Conservation (phyloP, 2,113 vertebrate species). For the Daphoenositta chrysoptera region DNA sequence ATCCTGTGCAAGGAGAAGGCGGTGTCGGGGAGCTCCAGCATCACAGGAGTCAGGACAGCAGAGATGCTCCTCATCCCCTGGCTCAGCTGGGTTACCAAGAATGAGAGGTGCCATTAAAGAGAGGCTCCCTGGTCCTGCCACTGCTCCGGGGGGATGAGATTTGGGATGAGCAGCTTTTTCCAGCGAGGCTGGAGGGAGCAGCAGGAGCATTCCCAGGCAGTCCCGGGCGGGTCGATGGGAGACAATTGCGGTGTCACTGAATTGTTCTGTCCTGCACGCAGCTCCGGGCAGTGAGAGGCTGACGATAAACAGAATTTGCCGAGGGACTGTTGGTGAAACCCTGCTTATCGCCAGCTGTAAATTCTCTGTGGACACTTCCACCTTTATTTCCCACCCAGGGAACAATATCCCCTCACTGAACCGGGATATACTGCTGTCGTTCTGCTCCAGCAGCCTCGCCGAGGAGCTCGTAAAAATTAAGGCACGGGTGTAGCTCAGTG, state of each 20-base stretch:
- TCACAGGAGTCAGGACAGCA: not conserved
- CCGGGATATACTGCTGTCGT: not conserved
- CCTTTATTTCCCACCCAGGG: constrained; percentile 53
- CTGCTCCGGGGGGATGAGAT: not conserved
- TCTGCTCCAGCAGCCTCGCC: not conserved
- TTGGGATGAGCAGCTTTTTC: not conserved
- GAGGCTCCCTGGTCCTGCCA: not conserved
- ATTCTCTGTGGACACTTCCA: constrained; percentile 34
- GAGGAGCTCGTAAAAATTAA: constrained; percentile 47
- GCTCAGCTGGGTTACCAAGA: not conserved
- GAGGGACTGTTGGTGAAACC: constrained; percentile 47
- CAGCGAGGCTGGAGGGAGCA: not conserved
- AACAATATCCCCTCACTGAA: not conserved
- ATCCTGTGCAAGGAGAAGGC: rapidly evolving
- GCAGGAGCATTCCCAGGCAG: not conserved
- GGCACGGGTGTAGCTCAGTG: constrained; percentile 33
- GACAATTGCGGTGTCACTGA: not conserved
- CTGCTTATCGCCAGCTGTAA: constrained; percentile 65
- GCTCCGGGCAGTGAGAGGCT: constrained; percentile 1
- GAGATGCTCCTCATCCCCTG: not conserved
- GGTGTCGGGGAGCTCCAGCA: not conserved
- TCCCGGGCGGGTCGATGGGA: not conserved
- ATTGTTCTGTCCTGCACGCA: not conserved
- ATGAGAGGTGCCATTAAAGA: rapidly evolving
- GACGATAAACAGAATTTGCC: constrained; percentile 62